Evolutionary conservation across 2,113 vertebrate species (phyloP).

Genomic region (Naja naja): DNA sequence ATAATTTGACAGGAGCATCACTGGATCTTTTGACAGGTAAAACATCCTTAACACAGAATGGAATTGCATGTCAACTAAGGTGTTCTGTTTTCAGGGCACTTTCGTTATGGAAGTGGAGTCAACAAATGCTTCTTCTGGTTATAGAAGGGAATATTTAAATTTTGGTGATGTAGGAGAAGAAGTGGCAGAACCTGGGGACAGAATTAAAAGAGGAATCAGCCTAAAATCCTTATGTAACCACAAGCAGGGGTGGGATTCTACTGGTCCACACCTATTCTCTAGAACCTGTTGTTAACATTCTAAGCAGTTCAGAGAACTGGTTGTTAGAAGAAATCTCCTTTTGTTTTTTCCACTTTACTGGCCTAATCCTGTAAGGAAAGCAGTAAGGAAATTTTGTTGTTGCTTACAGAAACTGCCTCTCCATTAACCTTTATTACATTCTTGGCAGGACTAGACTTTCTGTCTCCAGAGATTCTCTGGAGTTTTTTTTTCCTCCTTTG

Average conservation of each 20-base stretch:
- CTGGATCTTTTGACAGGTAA: conserved; percentile 53
- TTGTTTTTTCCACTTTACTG: no score
- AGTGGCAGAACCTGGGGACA: not conserved
- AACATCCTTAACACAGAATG: conserved; percentile 31
- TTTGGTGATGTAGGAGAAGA: not conserved
- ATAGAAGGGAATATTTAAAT: not conserved
- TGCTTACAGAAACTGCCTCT: no score
- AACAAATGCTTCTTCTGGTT: not conserved
- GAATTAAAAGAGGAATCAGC: not conserved
- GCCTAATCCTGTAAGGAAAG: no score
- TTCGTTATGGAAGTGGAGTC: not conserved
- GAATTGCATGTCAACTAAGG: not conserved
- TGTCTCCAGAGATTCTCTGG: no score
- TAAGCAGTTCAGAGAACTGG: no score
- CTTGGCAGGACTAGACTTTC: no score
- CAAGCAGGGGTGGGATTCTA: not conserved
- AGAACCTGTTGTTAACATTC: no score
- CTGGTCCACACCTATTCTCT: no score
- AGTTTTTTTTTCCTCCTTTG: no score
- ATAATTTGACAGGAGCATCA: conserved; percentile 40
- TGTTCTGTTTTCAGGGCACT: conserved; percentile 6
- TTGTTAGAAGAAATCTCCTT: no score
- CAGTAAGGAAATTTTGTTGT: no score
- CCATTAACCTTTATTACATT: no score
- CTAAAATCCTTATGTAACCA: not conserved